Conservation (phyloP, 2,113 vertebrate species). For the Lepus americanus region DNA sequence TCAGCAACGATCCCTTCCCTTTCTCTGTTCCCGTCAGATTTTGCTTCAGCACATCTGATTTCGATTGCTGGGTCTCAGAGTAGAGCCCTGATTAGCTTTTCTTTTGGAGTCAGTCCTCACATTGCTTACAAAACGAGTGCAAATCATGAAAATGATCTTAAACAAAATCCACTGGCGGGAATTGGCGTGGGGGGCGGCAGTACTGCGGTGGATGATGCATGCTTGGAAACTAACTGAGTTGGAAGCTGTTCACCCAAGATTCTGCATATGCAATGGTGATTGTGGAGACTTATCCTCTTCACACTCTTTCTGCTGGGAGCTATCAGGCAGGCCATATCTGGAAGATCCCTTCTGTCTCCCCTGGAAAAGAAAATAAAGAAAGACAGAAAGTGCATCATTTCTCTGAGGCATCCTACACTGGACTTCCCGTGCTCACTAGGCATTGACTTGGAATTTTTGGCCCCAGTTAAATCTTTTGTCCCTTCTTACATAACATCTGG, state of each 20-base stretch:
- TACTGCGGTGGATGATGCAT: not conserved
- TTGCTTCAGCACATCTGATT: conserved; percentile 55
- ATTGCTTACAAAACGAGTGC: conserved; percentile 15
- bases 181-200: not conserved
- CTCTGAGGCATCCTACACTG: conserved; percentile 48
- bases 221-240: not conserved
- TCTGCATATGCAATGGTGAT: not conserved
- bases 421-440: conserved; percentile 71
- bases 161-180: not conserved
- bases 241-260: not conserved
- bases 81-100: conserved; percentile 63
- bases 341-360: not conserved
- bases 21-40: conserved; percentile 36
- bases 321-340: not conserved
- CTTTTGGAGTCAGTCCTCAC: conserved; percentile 33
- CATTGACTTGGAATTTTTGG: conserved; percentile 72
- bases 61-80: conserved; percentile 43
- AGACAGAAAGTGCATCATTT: conserved; percentile 30
- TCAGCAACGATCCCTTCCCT: not conserved
- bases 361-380: not conserved
- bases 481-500: conserved; percentile 59
- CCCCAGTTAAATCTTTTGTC: conserved; percentile 69
- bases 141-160: conserved; percentile 33
- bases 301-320: conserved; percentile 16
- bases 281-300: conserved; percentile 22